phyloP scores from a whole-genome alignment of 1,140 invertebrate species.

The Drosophila melanogaster region Release_6_plus_ISO1_MT NT_033779.5:10213001-10213500 shows the following conservation, averaged over 20 bases:
- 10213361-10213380: constrained; percentile 92
- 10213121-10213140: constrained; percentile 85
- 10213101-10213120: constrained; percentile 88
- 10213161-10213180: constrained; percentile 92
- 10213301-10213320: constrained; percentile 90
- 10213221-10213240: constrained; percentile 90
- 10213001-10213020: constrained; percentile 94
- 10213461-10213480: constrained; percentile 96
- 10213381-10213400: constrained; percentile 90
- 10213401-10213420: constrained; percentile 89
- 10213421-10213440: constrained; percentile 90
- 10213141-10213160: constrained; percentile 88
- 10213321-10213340: constrained; percentile 95
- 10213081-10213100: constrained; percentile 89
- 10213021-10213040: constrained; percentile 96
- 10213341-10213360: constrained; percentile 93
- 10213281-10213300: too few relatives aligned
- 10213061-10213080: constrained; percentile 91
- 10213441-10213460: constrained; percentile 92
- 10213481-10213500: constrained; percentile 91
- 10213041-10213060: constrained; percentile 93
- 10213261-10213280: not conserved
- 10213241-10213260: constrained; percentile 88
- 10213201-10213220: constrained; percentile 96
- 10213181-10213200: constrained; percentile 95